Evolutionary conservation across 1,140 invertebrate genomes (phyloP).

Genomic region (Drosophila elegans): DNA sequence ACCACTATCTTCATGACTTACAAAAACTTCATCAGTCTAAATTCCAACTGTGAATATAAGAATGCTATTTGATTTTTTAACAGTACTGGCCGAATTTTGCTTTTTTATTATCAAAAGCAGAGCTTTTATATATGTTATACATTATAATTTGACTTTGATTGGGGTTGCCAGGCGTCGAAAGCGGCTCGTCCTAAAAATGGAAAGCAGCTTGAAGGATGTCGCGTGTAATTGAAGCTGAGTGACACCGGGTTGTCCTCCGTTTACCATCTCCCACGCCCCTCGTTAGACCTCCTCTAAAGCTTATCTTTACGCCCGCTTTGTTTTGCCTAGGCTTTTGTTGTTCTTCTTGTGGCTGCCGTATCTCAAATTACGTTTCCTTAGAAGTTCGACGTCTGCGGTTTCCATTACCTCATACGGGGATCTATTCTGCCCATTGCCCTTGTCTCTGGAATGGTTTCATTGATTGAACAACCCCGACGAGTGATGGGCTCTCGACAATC

Average conservation of each 20-base stretch:
- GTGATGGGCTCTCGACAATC: conserved; percentile 15
- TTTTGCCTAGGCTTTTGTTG: conserved; percentile 26
- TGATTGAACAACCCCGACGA: conserved; percentile 22
- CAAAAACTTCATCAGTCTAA: no score
- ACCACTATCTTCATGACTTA: no score
- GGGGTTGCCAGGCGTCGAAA: conserved; percentile 41
- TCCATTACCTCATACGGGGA: conserved; percentile 42
- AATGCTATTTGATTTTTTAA: no score
- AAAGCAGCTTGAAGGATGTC: conserved; percentile 45
- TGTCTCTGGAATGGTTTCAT: conserved; percentile 15
- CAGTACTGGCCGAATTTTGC: no score
- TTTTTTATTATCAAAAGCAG: no score
- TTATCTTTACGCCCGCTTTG: conserved; percentile 10
- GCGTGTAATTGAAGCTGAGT: conserved; percentile 65
- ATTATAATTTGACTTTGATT: conserved; percentile 48
- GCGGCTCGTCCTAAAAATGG: neutral
- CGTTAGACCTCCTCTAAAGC: neutral
- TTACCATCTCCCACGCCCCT: neutral
- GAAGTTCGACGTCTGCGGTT: conserved; percentile 58
- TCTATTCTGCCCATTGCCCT: conserved; percentile 24
- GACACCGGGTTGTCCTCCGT: conserved; percentile 26
- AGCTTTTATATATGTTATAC: no score
- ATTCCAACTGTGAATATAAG: no score
- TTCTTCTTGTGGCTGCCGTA: conserved; percentile 8
- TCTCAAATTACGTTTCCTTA: conserved; percentile 45